Conservation (phyloP, 2,888 invertebrate species). For the Brachypalpus laphriformis region DNA sequence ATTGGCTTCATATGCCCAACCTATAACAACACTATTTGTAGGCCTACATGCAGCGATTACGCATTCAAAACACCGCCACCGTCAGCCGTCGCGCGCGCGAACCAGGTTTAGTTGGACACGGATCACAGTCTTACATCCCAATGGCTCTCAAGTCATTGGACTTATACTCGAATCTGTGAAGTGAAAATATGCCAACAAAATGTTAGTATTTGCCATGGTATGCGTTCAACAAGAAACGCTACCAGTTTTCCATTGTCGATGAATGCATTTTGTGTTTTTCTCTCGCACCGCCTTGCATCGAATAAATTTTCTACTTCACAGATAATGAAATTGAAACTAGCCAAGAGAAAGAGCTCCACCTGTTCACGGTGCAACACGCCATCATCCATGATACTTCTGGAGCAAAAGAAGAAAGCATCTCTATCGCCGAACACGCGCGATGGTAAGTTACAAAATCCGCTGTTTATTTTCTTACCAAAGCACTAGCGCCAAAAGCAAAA, state of each 20-base stretch:
- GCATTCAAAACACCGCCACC: conserved; percentile 61
- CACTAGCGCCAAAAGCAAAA: conserved; percentile 19
- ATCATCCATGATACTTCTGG: conserved; percentile 35
- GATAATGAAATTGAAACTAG: conserved; percentile 39
- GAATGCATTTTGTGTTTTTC: conserved; percentile 18
- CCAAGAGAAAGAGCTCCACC: conserved; percentile 41
- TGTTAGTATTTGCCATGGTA: conserved; percentile 2
- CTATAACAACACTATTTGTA: conserved; percentile 50
- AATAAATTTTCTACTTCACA: conserved; percentile 43
- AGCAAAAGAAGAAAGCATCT: conserved; percentile 56
- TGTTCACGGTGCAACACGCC: conserved; percentile 13
- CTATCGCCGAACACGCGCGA: conserved; percentile 6
- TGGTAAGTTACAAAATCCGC: conserved; percentile 41
- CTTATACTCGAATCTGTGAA: conserved; percentile 49
- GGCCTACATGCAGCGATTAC: conserved; percentile 62
- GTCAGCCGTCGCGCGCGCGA: conserved; percentile 5
- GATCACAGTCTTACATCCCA: conserved; percentile 47
- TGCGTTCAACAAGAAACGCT: conserved; percentile 15
- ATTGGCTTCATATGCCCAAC: conserved; percentile 63
- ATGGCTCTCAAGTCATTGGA: conserved; percentile 49
- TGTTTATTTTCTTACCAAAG: background rate
- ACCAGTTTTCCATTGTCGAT: conserved; percentile 26
- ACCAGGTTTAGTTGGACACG: conserved; percentile 62
- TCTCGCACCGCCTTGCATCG: background rate
- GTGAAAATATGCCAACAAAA: conserved; percentile 58